phyloP scores from a whole-genome alignment of 1,140 invertebrate genomes.

The Asobara japonica region DNA sequence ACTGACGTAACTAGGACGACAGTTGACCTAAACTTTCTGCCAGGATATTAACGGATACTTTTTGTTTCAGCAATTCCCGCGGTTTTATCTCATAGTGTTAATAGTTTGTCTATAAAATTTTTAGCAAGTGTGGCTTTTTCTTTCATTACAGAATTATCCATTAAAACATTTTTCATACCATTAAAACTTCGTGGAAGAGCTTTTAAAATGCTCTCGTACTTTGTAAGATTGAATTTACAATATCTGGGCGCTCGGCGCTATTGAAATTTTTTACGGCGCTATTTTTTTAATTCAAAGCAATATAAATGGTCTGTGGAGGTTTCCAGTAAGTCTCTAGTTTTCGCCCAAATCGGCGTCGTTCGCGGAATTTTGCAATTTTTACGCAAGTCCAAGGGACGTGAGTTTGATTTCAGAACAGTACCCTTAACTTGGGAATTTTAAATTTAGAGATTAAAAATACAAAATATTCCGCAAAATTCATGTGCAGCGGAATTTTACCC shows the following conservation, averaged over 20 bases:
- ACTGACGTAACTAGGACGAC: neutral
- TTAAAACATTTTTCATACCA: neutral
- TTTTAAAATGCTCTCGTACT: neutral
- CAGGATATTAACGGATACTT: neutral
- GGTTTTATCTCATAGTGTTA: conserved; percentile 4
- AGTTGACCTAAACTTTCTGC: neutral
- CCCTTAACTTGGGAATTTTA: too few relatives aligned
- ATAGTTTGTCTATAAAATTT: neutral
- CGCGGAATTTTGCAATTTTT: too few relatives aligned
- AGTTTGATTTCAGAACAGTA: too few relatives aligned
- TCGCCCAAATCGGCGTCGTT: too few relatives aligned
- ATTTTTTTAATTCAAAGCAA: neutral
- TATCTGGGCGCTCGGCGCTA: neutral
- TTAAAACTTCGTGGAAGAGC: neutral
- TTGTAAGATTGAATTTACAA: neutral
- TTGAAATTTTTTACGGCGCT: neutral
- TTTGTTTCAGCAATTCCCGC: neutral
- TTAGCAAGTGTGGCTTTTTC: neutral
- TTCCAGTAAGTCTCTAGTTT: neutral
- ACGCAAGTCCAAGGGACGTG: too few relatives aligned
- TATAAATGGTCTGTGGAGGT: neutral
- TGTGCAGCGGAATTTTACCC: too few relatives aligned
- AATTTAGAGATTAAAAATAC: too few relatives aligned
- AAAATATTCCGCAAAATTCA: too few relatives aligned
- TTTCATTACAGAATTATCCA: neutral